These are phyloP conservation scores for Geodia barretti DNA, from an alignment of 37 sponge, comb jelly and placozoan species.

Conservation along the genomic window DNA sequence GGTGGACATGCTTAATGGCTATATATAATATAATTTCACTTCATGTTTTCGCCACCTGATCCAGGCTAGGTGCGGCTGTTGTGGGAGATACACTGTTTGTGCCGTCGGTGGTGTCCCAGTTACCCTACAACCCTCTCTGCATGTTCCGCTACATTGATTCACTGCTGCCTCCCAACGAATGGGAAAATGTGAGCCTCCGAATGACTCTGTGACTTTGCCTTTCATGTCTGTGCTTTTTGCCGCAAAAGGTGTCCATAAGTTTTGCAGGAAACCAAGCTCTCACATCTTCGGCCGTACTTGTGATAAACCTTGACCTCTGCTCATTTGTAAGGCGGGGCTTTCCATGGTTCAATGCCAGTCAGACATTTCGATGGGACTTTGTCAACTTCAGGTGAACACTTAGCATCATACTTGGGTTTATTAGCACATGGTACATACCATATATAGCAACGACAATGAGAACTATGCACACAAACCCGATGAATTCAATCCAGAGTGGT, in stretches of 20 bases:
- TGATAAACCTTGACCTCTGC: slow-evolving; percentile 17
- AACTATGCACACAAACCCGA: slow-evolving; percentile 19
- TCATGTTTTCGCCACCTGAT: no score
- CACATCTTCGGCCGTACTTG: slow-evolving; percentile 29
- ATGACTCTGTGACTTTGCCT: not conserved
- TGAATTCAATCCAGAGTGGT: slow-evolving; percentile 19
- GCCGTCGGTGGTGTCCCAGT: slow-evolving; percentile 9
- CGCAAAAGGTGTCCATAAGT: slow-evolving; percentile 15
- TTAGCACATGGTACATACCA: no score
- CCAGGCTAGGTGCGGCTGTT: slow-evolving; percentile 62
- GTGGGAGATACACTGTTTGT: slow-evolving; percentile 26
- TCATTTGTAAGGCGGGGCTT: slow-evolving; percentile 6
- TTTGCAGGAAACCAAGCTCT: slow-evolving; percentile 47
- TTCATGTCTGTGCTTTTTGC: not conserved
- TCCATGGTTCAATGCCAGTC: slow-evolving; percentile 18
- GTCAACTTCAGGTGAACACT: slow-evolving; percentile 8
- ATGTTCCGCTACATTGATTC: slow-evolving; percentile 24
- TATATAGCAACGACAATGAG: slow-evolving; percentile 5
- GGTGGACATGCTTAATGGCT: not conserved
- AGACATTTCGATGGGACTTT: slow-evolving; percentile 36
- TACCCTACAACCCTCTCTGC: slow-evolving; percentile 50
- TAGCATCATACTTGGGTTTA: no score
- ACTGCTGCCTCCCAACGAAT: slow-evolving; percentile 7
- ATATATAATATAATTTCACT: not conserved
- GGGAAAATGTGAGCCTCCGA: slow-evolving; percentile 18